Conservation (phyloP, 2,888 invertebrate genomes). For the Chloroclystis v-ata region DNA sequence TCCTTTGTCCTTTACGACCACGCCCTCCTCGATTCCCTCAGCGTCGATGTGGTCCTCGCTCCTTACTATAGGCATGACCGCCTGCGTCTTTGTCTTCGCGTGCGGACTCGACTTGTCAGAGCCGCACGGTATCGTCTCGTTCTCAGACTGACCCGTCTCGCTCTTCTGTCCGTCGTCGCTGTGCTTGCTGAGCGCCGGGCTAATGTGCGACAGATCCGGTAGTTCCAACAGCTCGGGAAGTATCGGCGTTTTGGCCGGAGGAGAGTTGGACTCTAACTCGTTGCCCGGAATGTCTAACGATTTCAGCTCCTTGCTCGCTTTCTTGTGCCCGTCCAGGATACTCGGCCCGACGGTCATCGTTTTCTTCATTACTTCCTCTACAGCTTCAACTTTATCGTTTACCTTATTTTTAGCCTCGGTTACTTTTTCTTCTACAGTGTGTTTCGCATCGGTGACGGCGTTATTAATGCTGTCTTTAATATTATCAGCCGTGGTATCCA, state of each 20-base stretch:
- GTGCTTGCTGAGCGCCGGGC: constrained; percentile 62
- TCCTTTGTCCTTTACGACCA: constrained; percentile 64
- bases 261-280: constrained; percentile 56
- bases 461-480: constrained; percentile 22
- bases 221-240: constrained; percentile 62
- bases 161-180: constrained; percentile 70
- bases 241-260: constrained; percentile 68
- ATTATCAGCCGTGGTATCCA: constrained; percentile 42
- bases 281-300: constrained; percentile 57
- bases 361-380: constrained; percentile 61
- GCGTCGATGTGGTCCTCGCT: constrained; percentile 65
- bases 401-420: constrained; percentile 33
- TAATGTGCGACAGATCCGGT: constrained; percentile 63
- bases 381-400: constrained; percentile 51
- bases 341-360: constrained; percentile 48
- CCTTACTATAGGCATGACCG: constrained; percentile 69
- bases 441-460: constrained; percentile 8
- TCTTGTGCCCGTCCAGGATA: constrained; percentile 50
- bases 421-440: constrained; percentile 19
- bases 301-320: constrained; percentile 47
- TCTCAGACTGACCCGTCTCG: constrained; percentile 67
- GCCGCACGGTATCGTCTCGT: constrained; percentile 70
- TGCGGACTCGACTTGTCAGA: constrained; percentile 73
- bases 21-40: constrained; percentile 50
- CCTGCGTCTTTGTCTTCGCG: constrained; percentile 68